Conservation (phyloP, 2,797 vertebrate species). For the Anguilla pacifica region DNA sequence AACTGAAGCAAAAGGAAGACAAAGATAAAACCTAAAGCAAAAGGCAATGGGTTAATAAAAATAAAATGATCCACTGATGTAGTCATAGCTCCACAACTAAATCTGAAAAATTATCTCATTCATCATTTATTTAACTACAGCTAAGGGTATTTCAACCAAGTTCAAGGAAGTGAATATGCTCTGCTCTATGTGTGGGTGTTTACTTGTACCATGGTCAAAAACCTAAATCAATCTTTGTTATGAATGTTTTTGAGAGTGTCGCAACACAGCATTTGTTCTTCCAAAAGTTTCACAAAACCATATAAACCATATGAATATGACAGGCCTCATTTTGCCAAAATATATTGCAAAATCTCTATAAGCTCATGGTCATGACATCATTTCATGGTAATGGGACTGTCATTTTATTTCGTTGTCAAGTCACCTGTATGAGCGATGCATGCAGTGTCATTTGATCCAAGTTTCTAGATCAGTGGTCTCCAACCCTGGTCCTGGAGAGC, state of each 20-base stretch:
- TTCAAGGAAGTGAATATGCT: conserved; percentile 11
- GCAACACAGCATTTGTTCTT: conserved; percentile 17
- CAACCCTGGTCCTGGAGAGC: no score
- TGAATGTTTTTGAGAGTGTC: background rate
- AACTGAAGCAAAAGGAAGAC: conserved; percentile 7
- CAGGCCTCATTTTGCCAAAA: background rate
- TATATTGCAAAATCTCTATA: background rate
- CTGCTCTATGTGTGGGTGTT: conserved; percentile 4
- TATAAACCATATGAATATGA: background rate
- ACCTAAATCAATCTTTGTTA: conserved; percentile 26
- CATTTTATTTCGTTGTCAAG: background rate
- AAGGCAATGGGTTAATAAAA: background rate
- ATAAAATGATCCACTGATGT: background rate
- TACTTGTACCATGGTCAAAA: conserved; percentile 22
- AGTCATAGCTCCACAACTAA: background rate
- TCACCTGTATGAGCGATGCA: background rate
- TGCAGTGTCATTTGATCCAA: background rate
- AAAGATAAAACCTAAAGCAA: background rate
- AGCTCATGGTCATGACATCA: background rate
- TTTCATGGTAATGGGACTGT: background rate
- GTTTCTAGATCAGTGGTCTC: background rate
- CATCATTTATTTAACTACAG: conserved; percentile 27
- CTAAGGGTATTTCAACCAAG: conserved; percentile 24
- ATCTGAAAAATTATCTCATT: conserved; percentile 33
- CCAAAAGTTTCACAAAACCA: conserved; percentile 37